phyloP scores from a whole-genome alignment of 1,140 invertebrate genomes.

The Tetraneura akinire region DNA sequence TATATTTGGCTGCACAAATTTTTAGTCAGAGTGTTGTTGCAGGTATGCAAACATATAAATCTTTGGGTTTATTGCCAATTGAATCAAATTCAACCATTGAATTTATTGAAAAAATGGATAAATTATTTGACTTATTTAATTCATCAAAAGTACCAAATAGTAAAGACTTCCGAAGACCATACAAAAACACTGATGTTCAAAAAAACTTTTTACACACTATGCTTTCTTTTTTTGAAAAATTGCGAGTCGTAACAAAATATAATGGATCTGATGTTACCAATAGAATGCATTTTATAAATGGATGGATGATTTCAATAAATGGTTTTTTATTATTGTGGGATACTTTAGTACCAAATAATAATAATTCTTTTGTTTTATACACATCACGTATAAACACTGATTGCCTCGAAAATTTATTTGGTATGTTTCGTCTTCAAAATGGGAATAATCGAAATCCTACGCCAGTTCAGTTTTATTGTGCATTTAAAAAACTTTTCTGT shows the following conservation, averaged over 20 bases:
- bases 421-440: background rate
- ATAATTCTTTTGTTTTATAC: background rate
- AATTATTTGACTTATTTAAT: slow-evolving; percentile 7
- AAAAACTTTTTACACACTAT: background rate
- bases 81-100: background rate
- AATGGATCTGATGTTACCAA: background rate
- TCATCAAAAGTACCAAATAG: slow-evolving; percentile 10
- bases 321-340: background rate
- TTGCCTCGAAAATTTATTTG: background rate
- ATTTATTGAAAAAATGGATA: slow-evolving; percentile 18
- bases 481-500: background rate
- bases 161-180: slow-evolving; percentile 2
- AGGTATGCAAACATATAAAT: slow-evolving; percentile 10
- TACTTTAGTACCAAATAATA: background rate
- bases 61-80: background rate
- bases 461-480: background rate
- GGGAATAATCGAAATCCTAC: background rate
- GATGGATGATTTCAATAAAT: slow-evolving; percentile 2
- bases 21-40: slow-evolving; percentile 5
- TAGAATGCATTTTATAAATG: background rate
- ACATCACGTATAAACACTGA: background rate
- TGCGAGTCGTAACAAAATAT: background rate
- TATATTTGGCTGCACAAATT: slow-evolving; percentile 18
- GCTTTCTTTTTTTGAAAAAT: background rate
- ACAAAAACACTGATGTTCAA: background rate